phyloP scores from a whole-genome alignment of 1,140 invertebrate genomes.

The Penaeus vannamei region DNA sequence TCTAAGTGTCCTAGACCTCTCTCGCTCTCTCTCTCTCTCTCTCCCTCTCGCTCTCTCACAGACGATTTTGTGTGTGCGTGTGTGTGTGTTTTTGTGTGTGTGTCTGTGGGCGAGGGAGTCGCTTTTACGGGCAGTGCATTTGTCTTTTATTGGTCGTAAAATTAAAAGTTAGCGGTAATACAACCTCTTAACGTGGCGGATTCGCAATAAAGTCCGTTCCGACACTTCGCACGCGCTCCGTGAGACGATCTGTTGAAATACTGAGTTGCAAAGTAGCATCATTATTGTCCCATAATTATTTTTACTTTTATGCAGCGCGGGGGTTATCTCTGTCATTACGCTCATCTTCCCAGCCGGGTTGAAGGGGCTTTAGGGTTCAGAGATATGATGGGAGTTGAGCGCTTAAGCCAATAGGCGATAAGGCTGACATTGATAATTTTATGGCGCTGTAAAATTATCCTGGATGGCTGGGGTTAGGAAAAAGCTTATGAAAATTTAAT shows the following conservation, averaged over 20 bases:
- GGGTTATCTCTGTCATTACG: conserved; percentile 46
- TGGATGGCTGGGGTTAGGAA: conserved; percentile 59
- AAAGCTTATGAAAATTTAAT: conserved; percentile 65
- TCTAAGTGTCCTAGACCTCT: conserved; percentile 37
- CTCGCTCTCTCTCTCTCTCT: no score
- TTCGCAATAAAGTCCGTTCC: conserved; percentile 58
- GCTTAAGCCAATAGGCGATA: conserved; percentile 50
- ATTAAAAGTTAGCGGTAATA: conserved; percentile 66
- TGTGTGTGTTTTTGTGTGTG: conserved; percentile 33
- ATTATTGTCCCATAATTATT: conserved; percentile 61
- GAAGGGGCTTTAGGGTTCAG: background rate
- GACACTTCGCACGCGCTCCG: conserved; percentile 51
- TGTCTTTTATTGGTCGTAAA: conserved; percentile 66
- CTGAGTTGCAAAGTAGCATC: conserved; percentile 46
- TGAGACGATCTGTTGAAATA: conserved; percentile 58
- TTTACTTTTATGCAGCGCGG: conserved; percentile 49
- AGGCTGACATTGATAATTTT: conserved; percentile 54
- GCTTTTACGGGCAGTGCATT: conserved; percentile 65
- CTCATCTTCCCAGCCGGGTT: conserved; percentile 34
- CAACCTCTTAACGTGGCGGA: conserved; percentile 62
- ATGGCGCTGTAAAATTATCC: conserved; percentile 60
- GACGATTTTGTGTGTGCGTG: conserved; percentile 45
- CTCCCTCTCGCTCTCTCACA: no score
- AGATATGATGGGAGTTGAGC: background rate
- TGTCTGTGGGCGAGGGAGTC: conserved; percentile 27